Evolutionary conservation across 2,888 invertebrate species (phyloP).

Genomic region (Psylliodes chrysocephalus): DNA sequence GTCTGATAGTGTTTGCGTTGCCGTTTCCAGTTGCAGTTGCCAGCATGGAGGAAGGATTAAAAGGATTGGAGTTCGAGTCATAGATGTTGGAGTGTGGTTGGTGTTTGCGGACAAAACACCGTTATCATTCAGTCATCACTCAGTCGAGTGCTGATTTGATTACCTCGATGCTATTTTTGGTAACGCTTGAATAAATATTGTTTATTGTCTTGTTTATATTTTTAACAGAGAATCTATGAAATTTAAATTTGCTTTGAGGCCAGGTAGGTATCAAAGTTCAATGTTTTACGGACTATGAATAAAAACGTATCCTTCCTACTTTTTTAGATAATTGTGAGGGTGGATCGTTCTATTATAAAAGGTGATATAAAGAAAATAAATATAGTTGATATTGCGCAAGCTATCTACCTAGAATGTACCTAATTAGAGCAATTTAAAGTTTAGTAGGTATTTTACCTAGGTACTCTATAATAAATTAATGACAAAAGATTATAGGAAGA

Average conservation of each 20-base stretch:
- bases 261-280: constrained; percentile 20
- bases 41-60: no score
- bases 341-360: no score
- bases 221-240: constrained; percentile 4
- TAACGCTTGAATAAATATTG: constrained; percentile 1
- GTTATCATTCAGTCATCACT: constrained; percentile 23
- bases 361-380: no score
- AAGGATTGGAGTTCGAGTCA: constrained; percentile 16
- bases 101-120: constrained; percentile 18
- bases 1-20: background rate
- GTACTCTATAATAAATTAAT: no score
- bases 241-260: constrained; percentile 3
- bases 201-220: constrained; percentile 22
- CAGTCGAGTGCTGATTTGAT: constrained; percentile 21
- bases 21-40: background rate
- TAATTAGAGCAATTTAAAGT: no score
- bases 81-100: no score
- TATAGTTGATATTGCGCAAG: no score
- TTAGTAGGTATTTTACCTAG: no score
- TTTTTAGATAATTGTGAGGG: no score
- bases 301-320: no score
- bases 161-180: constrained; percentile 25
- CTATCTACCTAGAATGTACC: no score
- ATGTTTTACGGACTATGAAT: background rate
- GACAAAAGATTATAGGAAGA: no score